Evolutionary conservation across 2,113 vertebrate species (phyloP).

Genomic region (Propithecus coquereli): DNA sequence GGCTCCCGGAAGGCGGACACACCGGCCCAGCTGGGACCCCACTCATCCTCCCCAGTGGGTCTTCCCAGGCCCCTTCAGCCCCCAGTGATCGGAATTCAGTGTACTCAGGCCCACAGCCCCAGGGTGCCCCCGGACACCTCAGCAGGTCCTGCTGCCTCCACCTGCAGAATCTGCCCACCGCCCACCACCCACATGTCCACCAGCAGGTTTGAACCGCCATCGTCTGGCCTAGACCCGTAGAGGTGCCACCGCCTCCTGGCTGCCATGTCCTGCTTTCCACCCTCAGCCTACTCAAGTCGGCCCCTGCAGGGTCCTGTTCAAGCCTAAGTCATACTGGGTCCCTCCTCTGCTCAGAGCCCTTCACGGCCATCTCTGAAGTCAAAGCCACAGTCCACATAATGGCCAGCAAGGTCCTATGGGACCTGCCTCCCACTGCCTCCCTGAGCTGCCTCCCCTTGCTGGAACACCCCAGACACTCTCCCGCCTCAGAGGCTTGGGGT

Average conservation of each 20-base stretch:
- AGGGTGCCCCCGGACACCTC: not conserved
- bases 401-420: not conserved
- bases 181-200: not conserved
- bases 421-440: not conserved
- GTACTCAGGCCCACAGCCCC: not conserved
- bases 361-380: not conserved
- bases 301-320: not conserved
- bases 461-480: not conserved
- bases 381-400: not conserved
- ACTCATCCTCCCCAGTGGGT: not conserved
- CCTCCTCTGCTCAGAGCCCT: not conserved
- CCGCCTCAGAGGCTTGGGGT: not conserved
- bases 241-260: accelerated
- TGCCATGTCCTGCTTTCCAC: not conserved
- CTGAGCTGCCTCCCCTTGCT: too few species aligned
- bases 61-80: not conserved
- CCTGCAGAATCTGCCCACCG: not conserved
- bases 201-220: not conserved
- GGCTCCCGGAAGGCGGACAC: not conserved
- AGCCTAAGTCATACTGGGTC: not conserved
- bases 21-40: not conserved
- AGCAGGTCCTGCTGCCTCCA: not conserved
- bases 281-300: not conserved
- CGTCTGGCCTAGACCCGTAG: not conserved
- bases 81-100: not conserved